Evolutionary conservation across 1,140 invertebrate genomes (phyloP).

Genomic region (Anastrepha ludens): DNA sequence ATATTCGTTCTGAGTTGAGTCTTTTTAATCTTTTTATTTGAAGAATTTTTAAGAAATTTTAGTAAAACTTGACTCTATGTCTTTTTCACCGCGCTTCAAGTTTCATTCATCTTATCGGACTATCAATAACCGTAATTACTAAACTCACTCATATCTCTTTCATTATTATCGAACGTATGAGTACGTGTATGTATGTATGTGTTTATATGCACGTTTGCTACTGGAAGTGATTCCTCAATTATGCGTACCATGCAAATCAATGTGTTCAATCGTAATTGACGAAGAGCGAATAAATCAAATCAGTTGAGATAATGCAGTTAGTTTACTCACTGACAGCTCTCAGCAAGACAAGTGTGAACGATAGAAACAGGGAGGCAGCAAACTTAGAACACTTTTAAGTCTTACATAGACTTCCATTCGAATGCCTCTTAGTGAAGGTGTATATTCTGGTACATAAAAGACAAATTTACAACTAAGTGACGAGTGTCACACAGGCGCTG

Average conservation of each 20-base stretch:
- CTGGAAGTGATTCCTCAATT: background rate
- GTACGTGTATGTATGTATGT: background rate
- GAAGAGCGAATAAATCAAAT: slow-evolving; percentile 9
- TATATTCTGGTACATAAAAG: background rate
- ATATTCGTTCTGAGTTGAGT: too few species aligned
- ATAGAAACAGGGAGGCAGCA: background rate
- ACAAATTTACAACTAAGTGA: background rate
- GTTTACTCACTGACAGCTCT: background rate
- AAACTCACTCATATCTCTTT: background rate
- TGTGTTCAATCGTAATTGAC: background rate
- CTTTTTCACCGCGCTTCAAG: too few species aligned
- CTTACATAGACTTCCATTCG: background rate
- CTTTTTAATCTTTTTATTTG: too few species aligned
- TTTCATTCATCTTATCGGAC: too few species aligned
- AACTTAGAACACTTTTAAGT: background rate
- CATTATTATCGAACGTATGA: background rate
- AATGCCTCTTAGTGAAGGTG: background rate
- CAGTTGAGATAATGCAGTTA: background rate
- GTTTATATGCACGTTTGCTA: background rate
- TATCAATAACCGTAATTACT: too few species aligned
- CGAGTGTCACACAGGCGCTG: too few species aligned
- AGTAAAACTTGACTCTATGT: too few species aligned
- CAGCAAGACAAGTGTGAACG: background rate
- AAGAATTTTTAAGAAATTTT: too few species aligned
- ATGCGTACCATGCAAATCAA: background rate